phyloP scores from a whole-genome alignment of 1,140 invertebrate species.

The Nasonia vitripennis region DNA sequence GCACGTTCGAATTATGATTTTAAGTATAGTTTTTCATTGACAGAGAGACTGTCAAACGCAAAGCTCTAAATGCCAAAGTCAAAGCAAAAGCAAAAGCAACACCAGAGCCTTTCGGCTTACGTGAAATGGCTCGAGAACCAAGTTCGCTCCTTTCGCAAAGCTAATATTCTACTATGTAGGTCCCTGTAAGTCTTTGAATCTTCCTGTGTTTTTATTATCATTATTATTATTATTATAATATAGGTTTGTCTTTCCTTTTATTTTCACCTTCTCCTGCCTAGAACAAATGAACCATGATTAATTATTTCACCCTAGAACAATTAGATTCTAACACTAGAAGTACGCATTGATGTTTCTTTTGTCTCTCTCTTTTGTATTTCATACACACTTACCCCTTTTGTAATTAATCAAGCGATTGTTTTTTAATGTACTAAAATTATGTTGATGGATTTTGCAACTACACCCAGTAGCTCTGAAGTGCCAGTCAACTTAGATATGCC shows the following conservation, averaged over 20 bases:
- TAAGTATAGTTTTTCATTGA: not conserved
- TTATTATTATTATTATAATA: not conserved
- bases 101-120: constrained; percentile 25
- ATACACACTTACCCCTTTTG: not conserved
- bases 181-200: constrained; percentile 37
- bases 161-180: constrained; percentile 45
- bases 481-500: not conserved
- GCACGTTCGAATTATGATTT: constrained; percentile 16
- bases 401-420: not conserved
- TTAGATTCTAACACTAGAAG: constrained; percentile 35
- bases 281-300: not conserved
- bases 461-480: not conserved
- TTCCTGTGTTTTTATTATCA: constrained; percentile 24
- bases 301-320: not conserved
- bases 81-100: not conserved
- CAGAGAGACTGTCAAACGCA: constrained; percentile 6
- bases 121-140: constrained; percentile 42
- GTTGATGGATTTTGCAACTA: not conserved
- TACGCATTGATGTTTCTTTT: constrained; percentile 1
- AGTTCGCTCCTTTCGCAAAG: constrained; percentile 21
- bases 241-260: not conserved
- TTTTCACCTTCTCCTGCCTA: not conserved
- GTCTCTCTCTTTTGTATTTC: not conserved
- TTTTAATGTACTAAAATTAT: not conserved
- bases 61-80: constrained; percentile 34